Evolutionary conservation across 2,113 vertebrate species (phyloP).

Genomic region (Meles meles): DNA sequence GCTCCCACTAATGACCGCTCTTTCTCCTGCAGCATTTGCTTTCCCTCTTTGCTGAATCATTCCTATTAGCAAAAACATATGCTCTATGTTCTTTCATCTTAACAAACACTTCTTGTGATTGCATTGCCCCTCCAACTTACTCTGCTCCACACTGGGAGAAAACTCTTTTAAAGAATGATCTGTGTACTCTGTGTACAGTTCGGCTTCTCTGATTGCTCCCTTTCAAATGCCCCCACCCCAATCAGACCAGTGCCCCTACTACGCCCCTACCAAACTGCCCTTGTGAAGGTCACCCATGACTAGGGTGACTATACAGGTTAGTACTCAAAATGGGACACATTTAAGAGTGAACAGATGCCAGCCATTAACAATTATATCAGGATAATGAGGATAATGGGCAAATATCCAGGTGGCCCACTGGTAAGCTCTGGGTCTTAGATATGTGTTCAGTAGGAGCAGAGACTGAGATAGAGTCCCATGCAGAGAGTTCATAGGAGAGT

Average conservation of each 20-base stretch:
- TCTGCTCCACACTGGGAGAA: background rate
- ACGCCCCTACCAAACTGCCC: background rate
- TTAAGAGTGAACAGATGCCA: background rate
- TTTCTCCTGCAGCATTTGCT: background rate
- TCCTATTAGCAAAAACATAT: background rate
- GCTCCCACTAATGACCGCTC: background rate
- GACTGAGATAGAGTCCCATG: too few relatives aligned
- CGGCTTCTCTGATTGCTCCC: too few relatives aligned
- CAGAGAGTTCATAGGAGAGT: background rate
- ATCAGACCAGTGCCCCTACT: background rate
- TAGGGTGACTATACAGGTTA: rapidly evolving
- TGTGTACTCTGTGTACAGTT: background rate
- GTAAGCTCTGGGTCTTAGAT: background rate
- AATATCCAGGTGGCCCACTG: too few relatives aligned
- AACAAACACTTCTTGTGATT: background rate
- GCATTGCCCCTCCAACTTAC: background rate
- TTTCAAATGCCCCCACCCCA: background rate
- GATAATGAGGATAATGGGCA: background rate
- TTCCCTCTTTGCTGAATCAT: background rate
- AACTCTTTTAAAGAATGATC: background rate
- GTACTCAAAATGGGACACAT: background rate
- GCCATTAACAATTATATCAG: background rate
- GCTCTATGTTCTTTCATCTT: background rate
- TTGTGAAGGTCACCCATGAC: background rate
- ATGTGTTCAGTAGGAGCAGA: background rate